Base-by-base conservation (phyloP, 2,113 vertebrate genomes). In the Stegostoma tigrinum region DNA sequence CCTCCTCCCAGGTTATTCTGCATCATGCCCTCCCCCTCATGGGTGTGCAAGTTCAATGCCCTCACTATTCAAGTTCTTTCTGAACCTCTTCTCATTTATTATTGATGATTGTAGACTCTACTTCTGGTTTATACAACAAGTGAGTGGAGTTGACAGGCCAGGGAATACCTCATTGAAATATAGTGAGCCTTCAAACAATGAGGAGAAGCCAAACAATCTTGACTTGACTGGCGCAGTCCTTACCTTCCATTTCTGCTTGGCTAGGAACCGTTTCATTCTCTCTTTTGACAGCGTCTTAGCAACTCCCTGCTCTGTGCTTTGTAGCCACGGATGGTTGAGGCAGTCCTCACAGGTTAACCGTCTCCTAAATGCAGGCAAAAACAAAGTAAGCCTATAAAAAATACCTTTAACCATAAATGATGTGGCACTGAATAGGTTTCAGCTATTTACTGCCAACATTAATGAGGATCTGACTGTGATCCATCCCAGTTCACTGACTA, bases 171-270 rank as follows among this genome's bases (percentile, higher is more conserved):
- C 5, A 19, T n/a, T n/a, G n/a, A n/a, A n/a, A n/a, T n/a, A n/a
- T n/a, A n/a, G n/a, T n/a, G n/a, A n/a, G n/a, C n/a, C n/a, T n/a
- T n/a, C n/a, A n/a, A n/a, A n/a, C n/a, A 64, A 23, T 10, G 5
- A 83, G 80, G 66, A 38, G 34, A 93, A 67, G 89, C 6, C 1
- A 66, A 66, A 34, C n/a, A 38, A 10, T 64, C 19, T 38, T 64
- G 19, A 27, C 34, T n/a, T 91, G 61, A 91, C 14, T 85, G 21
- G 27, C 1, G 96, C 55, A 12, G 24, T 5, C 0, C 34, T 85
- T 97, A 98, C 98, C 98, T 98, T 98, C 98, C 98, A 99, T 96
- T 98, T 98, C 93, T 96, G 97, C 17, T 96, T 98, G 0, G 97
- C 98, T 96, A 99, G 97, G 96, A 98, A 98, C 78, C 96, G 97